Percentiles rank a stretch among this genome's conserved stretches.
These are phyloP conservation scores for Fabriciana adippe DNA, from an alignment of 2,888 invertebrate genomes.

Conservation along the genomic window DNA sequence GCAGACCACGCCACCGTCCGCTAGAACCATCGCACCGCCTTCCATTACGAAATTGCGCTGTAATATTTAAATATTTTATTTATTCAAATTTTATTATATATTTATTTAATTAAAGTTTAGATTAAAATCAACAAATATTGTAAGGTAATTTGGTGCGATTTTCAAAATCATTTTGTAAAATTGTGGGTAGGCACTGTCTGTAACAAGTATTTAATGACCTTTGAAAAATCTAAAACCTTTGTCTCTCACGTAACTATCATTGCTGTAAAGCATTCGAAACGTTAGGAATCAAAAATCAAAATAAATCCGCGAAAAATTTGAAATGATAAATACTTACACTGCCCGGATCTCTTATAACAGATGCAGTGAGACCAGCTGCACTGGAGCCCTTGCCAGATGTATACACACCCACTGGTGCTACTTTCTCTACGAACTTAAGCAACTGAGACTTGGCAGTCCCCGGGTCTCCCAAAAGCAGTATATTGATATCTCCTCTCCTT, in stretches of 20 bases:
- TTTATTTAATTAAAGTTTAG: too few relatives aligned
- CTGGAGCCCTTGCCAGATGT: constrained; percentile 99
- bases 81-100: not conserved
- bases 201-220: too few relatives aligned
- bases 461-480: constrained; percentile 97
- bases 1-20: constrained; percentile 99
- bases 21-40: constrained; percentile 99
- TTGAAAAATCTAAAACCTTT: too few relatives aligned
- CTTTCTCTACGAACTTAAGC: constrained; percentile 97
- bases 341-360: constrained; percentile 95
- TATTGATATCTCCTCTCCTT: constrained; percentile 97
- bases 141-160: too few relatives aligned
- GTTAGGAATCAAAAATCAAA: too few relatives aligned
- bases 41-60: constrained; percentile 98
- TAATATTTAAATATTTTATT: constrained; percentile 36
- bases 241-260: too few relatives aligned
- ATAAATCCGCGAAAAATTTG: not conserved
- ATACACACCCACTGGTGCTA: constrained; percentile 96
- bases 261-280: too few relatives aligned
- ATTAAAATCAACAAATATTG: too few relatives aligned
- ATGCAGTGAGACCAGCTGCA: constrained; percentile 99
- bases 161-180: too few relatives aligned
- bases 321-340: constrained; percentile 83
- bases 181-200: too few relatives aligned
- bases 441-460: constrained; percentile 99